phyloP scores from a whole-genome alignment of 2,888 invertebrate species.

The Chromoteleia sp. region DNA sequence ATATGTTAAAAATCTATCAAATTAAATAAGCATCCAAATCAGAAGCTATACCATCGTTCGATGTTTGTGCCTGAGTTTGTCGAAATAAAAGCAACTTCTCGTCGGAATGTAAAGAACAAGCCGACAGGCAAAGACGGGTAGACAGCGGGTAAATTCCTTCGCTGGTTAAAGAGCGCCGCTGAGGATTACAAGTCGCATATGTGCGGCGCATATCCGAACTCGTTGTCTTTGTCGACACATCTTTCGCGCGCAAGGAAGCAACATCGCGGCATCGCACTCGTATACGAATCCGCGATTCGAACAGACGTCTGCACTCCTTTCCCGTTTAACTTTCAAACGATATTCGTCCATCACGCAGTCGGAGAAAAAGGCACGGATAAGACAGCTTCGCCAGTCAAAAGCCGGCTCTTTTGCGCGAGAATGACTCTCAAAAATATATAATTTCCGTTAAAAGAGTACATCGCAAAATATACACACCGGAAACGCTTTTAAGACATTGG shows the following conservation, averaged over 20 bases:
- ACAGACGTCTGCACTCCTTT: slow-evolving; percentile 45
- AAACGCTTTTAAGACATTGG: slow-evolving; percentile 14
- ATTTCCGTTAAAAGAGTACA: slow-evolving; percentile 29
- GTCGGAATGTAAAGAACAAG: slow-evolving; percentile 9
- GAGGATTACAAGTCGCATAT: slow-evolving; percentile 6
- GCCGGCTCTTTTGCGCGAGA: slow-evolving; percentile 28
- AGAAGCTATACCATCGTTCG: neutral
- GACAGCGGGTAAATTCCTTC: slow-evolving; percentile 37
- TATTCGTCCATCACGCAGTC: slow-evolving; percentile 43
- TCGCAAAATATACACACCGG: slow-evolving; percentile 4
- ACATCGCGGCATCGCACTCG: slow-evolving; percentile 7
- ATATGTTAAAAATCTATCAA: neutral
- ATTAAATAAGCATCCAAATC: slow-evolving; percentile 1
- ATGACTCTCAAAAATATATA: slow-evolving; percentile 39
- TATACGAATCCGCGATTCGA: slow-evolving; percentile 44
- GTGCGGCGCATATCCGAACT: slow-evolving; percentile 16
- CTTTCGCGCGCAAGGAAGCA: slow-evolving; percentile 14
- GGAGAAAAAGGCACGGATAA: slow-evolving; percentile 43
- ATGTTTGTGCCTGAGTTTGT: neutral
- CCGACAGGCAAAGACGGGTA: slow-evolving; percentile 23
- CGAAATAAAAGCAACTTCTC: slow-evolving; percentile 5
- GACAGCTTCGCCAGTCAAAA: slow-evolving; percentile 32
- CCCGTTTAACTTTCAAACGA: slow-evolving; percentile 65
- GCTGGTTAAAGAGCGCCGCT: slow-evolving; percentile 3
- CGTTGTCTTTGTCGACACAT: slow-evolving; percentile 52